These are phyloP conservation scores for Amblyornis subalaris DNA, from an alignment of 2,113 vertebrate genomes.

Conservation along the genomic window DNA sequence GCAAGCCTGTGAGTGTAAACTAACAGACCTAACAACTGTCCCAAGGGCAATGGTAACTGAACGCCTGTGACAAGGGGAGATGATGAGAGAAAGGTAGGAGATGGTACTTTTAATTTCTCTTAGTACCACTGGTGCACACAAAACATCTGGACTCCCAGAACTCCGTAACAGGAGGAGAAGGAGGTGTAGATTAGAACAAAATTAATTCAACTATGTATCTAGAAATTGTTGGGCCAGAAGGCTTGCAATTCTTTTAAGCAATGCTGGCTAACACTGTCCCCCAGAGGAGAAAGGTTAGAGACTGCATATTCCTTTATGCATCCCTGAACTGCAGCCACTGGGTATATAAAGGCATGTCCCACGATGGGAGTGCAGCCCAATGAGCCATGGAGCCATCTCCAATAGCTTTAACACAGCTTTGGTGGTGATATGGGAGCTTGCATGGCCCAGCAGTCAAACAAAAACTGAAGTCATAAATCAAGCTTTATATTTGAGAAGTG, in stretches of 20 bases:
- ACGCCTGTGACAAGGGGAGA: not conserved
- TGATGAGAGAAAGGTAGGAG: not conserved
- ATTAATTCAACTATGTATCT: not conserved
- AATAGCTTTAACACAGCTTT: not conserved
- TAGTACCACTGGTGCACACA: not conserved
- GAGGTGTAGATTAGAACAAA: not conserved
- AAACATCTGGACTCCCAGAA: not conserved
- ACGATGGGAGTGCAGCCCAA: not conserved
- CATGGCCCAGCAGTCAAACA: not conserved
- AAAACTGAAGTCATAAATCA: not conserved
- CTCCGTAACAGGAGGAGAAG: not conserved
- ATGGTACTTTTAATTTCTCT: not conserved
- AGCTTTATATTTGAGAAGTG: not conserved
- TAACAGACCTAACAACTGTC: not conserved
- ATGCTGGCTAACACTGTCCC: not conserved
- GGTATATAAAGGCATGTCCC: not conserved
- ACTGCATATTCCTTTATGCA: not conserved
- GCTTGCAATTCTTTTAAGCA: too few species aligned
- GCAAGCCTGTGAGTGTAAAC: not conserved
- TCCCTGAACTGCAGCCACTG: fast-evolving
- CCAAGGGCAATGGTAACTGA: not conserved
- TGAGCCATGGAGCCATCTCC: not conserved
- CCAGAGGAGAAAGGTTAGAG: not conserved
- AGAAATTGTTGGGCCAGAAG: not conserved
- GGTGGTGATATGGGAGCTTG: not conserved